Evolutionary conservation across 2,113 vertebrate genomes (phyloP).

Genomic region (Callopanchax toddi): DNA sequence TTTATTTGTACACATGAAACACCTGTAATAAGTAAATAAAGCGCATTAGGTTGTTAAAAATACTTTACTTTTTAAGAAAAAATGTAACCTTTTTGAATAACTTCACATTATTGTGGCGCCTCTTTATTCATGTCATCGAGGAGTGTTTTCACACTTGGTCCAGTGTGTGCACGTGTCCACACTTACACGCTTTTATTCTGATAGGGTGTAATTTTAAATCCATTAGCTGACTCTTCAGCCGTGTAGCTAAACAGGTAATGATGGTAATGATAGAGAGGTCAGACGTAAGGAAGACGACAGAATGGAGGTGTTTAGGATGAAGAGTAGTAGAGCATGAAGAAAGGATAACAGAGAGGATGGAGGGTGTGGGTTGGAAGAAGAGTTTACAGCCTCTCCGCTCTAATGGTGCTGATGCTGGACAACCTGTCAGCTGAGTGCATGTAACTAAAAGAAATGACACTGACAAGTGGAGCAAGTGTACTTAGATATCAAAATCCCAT

Average conservation of each 20-base stretch:
- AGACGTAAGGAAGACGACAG: not conserved
- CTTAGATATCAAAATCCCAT: not conserved
- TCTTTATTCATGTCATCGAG: not conserved
- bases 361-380: not conserved
- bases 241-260: not conserved
- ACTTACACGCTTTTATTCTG: not conserved
- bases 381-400: not conserved
- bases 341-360: not conserved
- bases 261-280: not conserved
- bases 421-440: not conserved
- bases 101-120: not conserved
- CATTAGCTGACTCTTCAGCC: not conserved
- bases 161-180: not conserved
- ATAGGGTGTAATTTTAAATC: conserved; percentile 5
- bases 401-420: not conserved
- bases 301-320: not conserved
- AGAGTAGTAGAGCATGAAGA: not conserved
- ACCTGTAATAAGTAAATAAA: no score
- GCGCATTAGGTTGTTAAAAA: no score
- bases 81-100: no score
- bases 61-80: no score
- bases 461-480: not conserved
- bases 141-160: not conserved
- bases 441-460: not conserved
- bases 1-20: no score